Percentiles rank a stretch among this genome's conserved stretches.
Conservation (phyloP, 2,888 invertebrate genomes). For the Tinea pellionella region DNA sequence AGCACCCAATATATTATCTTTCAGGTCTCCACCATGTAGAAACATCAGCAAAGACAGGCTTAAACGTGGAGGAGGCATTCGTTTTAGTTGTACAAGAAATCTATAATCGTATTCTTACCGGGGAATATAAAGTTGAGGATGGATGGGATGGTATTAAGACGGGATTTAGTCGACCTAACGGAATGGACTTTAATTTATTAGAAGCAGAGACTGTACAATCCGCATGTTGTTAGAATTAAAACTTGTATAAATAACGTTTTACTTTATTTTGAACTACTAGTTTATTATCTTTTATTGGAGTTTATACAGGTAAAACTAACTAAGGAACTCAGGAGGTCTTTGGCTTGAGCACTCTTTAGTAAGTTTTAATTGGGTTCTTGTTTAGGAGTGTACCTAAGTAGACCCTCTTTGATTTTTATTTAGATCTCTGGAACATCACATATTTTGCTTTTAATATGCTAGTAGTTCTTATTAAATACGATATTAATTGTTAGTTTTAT, state of each 20-base stretch:
- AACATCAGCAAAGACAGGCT: slow-evolving; percentile 94
- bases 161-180: slow-evolving; percentile 86
- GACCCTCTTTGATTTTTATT: too few relatives aligned
- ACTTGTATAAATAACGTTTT: not conserved
- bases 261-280: too few relatives aligned
- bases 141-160: slow-evolving; percentile 98
- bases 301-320: too few relatives aligned
- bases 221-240: slow-evolving; percentile 80
- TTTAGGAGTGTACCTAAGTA: too few relatives aligned
- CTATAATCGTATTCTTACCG: slow-evolving; percentile 88
- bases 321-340: too few relatives aligned
- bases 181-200: slow-evolving; percentile 84
- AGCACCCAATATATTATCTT: not conserved
- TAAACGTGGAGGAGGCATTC: slow-evolving; percentile 95
- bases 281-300: too few relatives aligned
- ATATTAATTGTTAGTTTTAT: too few relatives aligned
- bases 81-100: slow-evolving; percentile 91
- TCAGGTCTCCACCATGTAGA: slow-evolving; percentile 87
- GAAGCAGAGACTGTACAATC: slow-evolving; percentile 92
- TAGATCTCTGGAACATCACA: too few relatives aligned
- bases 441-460: too few relatives aligned
- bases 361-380: too few relatives aligned
- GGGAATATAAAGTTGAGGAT: slow-evolving; percentile 93
- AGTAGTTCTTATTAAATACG: too few relatives aligned
- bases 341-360: too few relatives aligned